Conservation (phyloP, 2,797 vertebrate genomes). For the Pseudomugil tenellus region DNA sequence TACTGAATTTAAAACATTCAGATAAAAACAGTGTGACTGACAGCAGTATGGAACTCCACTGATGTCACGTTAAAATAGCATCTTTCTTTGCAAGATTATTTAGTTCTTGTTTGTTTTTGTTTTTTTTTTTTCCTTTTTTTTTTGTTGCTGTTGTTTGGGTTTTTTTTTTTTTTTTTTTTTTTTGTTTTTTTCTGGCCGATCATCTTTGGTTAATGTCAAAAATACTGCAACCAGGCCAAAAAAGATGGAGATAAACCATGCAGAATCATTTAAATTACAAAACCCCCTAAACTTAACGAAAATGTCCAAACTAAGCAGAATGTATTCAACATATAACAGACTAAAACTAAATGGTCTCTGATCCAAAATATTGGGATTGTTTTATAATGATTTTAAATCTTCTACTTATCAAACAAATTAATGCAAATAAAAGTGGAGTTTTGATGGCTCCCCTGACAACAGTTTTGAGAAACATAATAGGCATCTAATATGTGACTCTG, state of each 20-base stretch:
- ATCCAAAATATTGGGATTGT: background rate
- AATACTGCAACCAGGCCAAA: background rate
- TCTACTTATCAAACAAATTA: background rate
- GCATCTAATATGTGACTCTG: background rate
- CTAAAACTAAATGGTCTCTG: no score
- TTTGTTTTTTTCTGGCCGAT: no score
- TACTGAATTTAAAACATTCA: no score
- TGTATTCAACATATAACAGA: background rate
- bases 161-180: no score
- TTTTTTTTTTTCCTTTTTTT: no score
- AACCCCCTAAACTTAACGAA: background rate
- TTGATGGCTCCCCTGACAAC: no score
- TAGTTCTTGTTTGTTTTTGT: no score
- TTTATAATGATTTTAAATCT: background rate
- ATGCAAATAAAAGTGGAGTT: background rate
- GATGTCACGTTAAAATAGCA: no score
- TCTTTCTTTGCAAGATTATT: no score
- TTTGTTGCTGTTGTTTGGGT: no score
- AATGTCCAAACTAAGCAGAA: background rate
- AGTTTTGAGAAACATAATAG: background rate
- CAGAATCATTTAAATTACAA: background rate
- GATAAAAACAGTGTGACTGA: background rate
- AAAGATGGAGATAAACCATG: background rate
- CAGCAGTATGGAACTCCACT: background rate
- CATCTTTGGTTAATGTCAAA: no score